Base-by-base conservation (phyloP, 1,140 invertebrate species). In the Drosophila nannoptera region DNA sequence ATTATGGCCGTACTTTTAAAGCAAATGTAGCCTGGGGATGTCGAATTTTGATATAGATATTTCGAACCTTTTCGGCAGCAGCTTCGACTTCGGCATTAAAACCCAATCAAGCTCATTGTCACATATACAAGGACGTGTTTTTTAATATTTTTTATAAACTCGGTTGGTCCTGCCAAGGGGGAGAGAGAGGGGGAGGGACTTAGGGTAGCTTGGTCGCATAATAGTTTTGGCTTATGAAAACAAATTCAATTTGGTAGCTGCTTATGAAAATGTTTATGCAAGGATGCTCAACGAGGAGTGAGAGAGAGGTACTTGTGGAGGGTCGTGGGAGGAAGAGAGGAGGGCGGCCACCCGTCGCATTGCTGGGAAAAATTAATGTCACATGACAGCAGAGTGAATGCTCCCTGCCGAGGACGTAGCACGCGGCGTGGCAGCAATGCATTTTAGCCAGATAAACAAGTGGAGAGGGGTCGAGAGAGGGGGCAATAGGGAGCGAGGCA, bases 201-300 rank as follows among this genome's bases (percentile, higher is more conserved):
- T n/a, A 29, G 35, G 12, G 5, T n/a, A 84, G 65, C 65, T 59
- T 53, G 67, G 43, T 49, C 78, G 66, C 69, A 84, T 86, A 84
- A 86, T 84, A 84, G 80, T 84, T 84, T 86, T 86, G 67, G 81
- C 80, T 86, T 84, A 86, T 86, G 80, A 84, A 86, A 84, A 84
- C 80, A 86, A 84, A 84, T 84, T 84, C 81, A 84, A 84, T 84
- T 80, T 84, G 75, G 77, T 76, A 84, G 80, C 80, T 80, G 80
- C 81, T 84, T 84, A 84, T 84, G 81, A 77, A 86, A 86, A 84
- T 84, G 80, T 84, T 84, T 86, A 86, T 84, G 80, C 81, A 80
- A 86, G 80, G 80, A 76, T 86, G 80, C 78, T 62, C 75, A 69
- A 69, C 22, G 22, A 22, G 22, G 3, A 50, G 62, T 67, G 54